Evolutionary conservation across 2,888 invertebrate genomes (phyloP), one percentile per base, ranked within the genome.

Genomic region (Agrotis exclamationis): DNA sequence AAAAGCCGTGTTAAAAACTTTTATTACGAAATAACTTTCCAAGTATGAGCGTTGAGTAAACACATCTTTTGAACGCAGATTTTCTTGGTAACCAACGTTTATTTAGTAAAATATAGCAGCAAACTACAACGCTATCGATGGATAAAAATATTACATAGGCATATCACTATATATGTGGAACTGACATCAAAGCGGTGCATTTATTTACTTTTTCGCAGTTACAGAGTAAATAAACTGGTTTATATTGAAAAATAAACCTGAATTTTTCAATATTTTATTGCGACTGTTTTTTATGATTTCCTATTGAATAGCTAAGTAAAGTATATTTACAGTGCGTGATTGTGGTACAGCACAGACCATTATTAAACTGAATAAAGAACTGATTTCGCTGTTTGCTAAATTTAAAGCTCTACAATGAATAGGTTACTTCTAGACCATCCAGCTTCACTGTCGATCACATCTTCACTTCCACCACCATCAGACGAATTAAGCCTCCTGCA

Each of bases 101-200:
- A 57, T 20, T 39, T 18, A 33, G n/a, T 58, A 54, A 79, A 79
- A 73, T 59, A 24, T 14, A 13, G 48, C 24, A 22, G 33, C 44
- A 53, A 71, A 48, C 22, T 71, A 14, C 22, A 39, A 47, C 45
- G 22, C n/a, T 47, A 80, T 74, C 28, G 47, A 47, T 39, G 28
- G 39, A 57, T 22, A 39, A 57, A 50, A 13, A 20, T 45, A 33
- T 39, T 33, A 56, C 22, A 18, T 24, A 58, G 2, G 13, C 9
- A 28, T 47, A 47, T 24, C 5, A 13, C 48, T 48, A n/a, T 79
- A 14, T 45, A 54, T 14, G 33, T 44, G 16, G 33, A 74, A 18
- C 47, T 63, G 28, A 28, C 47, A 74, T 80, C 50, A 74, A 80
- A 74, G 47, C 45, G 39, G 39, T 9, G 51, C 22, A 74, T 51